Base-by-base conservation (phyloP, 2,797 vertebrate genomes). In the Serranus cabrilla region DNA sequence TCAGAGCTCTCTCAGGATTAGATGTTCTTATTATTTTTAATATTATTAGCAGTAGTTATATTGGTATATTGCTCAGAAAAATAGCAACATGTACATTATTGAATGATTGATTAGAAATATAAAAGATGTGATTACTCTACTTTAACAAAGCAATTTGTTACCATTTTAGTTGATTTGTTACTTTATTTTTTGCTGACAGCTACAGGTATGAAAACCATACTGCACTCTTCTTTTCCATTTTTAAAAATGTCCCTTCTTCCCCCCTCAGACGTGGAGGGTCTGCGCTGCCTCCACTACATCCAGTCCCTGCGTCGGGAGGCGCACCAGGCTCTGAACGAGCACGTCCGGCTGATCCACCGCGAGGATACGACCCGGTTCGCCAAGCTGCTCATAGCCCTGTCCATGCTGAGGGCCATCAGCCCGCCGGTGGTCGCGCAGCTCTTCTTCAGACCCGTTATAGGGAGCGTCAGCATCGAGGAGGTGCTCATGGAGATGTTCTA, bases 401-500 rank as follows among this genome's bases (percentile, higher is more conserved):
- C 96, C 84, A 94, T 98, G 95, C 95, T 99, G 78, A 93, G 96
- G 85, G 95, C 96, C 90, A 96, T 98, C 94, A 96, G 95, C 82
- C 95, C 96, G n/a, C 94, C 93, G 55, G 96, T 96, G 80, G 94
- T 99, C 77, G 95, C 95, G 0, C 97, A 99, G 91, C 96, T 99
- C 31, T 99, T 99, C 95, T 98, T 99, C 92, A 97, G 95, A 81
- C 97, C 97, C 23, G 95, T 98, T 89, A 99, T 98, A 75, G 98
- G 98, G 74, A 80, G 93, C 6, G 97, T 99, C 75, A 97, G 96
- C 93, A 99, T 99, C 95, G 98, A 99, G 91, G 97, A 98, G 84
- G 97, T 98, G 93, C 95, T 99, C 78, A 94, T 99, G 92, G 97
- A 99, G 91, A 98, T 99, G 97, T 97, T 99, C 90, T 99, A 98